A percentile compares a stretch with the other conserved stretches of the same genome.
Conservation (phyloP, 2,797 vertebrate species). For the Acanthurus leucopareius region DNA sequence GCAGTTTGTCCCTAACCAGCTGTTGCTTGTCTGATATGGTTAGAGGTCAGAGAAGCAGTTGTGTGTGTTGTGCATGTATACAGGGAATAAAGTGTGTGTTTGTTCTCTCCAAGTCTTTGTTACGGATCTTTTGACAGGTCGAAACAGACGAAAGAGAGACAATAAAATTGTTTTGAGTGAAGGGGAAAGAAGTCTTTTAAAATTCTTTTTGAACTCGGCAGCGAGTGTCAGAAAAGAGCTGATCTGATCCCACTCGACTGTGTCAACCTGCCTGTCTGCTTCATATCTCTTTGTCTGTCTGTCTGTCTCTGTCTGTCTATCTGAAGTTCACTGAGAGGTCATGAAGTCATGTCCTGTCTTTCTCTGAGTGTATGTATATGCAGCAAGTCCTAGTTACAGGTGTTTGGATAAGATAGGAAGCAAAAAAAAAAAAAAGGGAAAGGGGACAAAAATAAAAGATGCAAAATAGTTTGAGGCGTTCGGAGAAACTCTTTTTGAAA, state of each 20-base stretch:
- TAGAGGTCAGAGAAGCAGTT: constrained; percentile 49
- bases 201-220: constrained; percentile 42
- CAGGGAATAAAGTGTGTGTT: constrained; percentile 14
- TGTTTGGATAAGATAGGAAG: constrained; percentile 62
- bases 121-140: constrained; percentile 35
- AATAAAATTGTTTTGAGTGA: constrained; percentile 36
- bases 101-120: not conserved
- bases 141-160: constrained; percentile 28
- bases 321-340: constrained; percentile 57
- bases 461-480: constrained; percentile 58
- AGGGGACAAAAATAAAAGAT: constrained; percentile 33
- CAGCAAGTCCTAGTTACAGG: constrained; percentile 48
- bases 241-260: constrained; percentile 31
- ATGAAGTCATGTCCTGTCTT: constrained; percentile 21
- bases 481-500: constrained; percentile 53
- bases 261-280: constrained; percentile 46
- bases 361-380: not conserved
- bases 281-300: constrained; percentile 17
- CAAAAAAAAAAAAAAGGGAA: not conserved
- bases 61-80: constrained; percentile 26
- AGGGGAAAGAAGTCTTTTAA: constrained; percentile 9
- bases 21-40: constrained; percentile 58
- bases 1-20: constrained; percentile 45
- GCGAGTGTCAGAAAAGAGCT: constrained; percentile 19
- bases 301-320: constrained; percentile 28